Conservation (phyloP, 2,888 invertebrate species). For the Rhagophthalmus giganteus region DNA sequence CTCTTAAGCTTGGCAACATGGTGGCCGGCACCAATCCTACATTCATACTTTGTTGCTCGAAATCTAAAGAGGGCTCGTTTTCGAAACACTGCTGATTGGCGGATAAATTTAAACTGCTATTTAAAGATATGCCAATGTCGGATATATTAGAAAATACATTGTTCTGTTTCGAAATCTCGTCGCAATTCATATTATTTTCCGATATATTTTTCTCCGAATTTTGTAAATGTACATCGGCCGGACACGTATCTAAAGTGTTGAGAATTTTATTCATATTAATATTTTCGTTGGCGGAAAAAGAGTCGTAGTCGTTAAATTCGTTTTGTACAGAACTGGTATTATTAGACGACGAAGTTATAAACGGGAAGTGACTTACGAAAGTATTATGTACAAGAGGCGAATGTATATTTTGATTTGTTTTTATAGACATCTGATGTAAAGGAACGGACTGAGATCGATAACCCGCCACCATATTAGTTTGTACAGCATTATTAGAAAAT, state of each 20-base stretch:
- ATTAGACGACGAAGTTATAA: conserved; percentile 39
- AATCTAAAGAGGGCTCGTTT: conserved; percentile 6
- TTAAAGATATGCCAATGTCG: conserved; percentile 2
- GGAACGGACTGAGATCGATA: conserved; percentile 81
- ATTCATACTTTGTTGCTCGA: conserved; percentile 15
- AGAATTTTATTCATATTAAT: conserved; percentile 70
- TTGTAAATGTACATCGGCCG: conserved; percentile 28
- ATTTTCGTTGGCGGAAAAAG: conserved; percentile 63
- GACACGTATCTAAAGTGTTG: conserved; percentile 60
- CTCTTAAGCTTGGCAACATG: conserved; percentile 20
- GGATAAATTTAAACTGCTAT: conserved; percentile 20
- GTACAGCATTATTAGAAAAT: conserved; percentile 61
- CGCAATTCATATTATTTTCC: too few relatives aligned
- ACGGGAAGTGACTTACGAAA: conserved; percentile 34
- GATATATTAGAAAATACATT: conserved; percentile 11
- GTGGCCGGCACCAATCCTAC: neutral
- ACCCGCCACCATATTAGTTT: conserved; percentile 34
- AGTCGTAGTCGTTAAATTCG: conserved; percentile 72
- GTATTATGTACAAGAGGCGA: conserved; percentile 41
- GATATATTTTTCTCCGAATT: conserved; percentile 44
- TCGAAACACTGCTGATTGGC: conserved; percentile 38
- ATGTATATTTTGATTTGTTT: conserved; percentile 42
- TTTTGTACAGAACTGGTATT: conserved; percentile 61
- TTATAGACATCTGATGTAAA: conserved; percentile 60
- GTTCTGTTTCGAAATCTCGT: conserved; percentile 4